Evolutionary conservation across 2,797 vertebrate genomes (phyloP), one percentile per base, ranked within the genome.

Genomic region (Esox lucius): DNA sequence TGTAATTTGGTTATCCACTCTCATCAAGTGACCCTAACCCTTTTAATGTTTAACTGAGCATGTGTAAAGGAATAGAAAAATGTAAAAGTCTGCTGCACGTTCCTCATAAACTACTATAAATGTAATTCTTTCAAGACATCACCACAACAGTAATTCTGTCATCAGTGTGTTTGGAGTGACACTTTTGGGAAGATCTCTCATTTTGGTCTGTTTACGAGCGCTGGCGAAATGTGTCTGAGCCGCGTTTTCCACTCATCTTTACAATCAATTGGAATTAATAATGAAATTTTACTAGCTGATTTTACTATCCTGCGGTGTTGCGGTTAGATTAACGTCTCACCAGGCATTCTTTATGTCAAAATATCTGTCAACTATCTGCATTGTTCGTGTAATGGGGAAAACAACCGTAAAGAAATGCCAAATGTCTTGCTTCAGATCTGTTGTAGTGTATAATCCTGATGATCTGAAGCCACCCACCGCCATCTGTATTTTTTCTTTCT

Each of bases 201-300:
- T 28, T 33, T 51, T 35, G 62, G 26, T 65, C 15, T 15, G 4
- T 70, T 70, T 70, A 70, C 8, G 26, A 49, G 68, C 16, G 2
- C 6, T 31, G 26, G 15, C 28, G 65, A 67, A 19, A 51, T 70
- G 46, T 22, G 76, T 79, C 0, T 68, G 71, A 82, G 81, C 0
- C 71, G 69, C 78, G 73, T 73, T 75, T 86, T 81, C 83, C 76
- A 83, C 24, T 80, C 31, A 83, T 77, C 82, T 84, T 81, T 72
- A 53, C 31, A 87, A 72, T 82, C 80, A 81, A 84, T 86, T 88
- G 82, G 71, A 86, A 15, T 48, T 70, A 64, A 74, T 87, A 86
- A 83, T 81, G 76, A 78, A 77, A 80, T 68, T 81, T 81, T 77
- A 84, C 87, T 83, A 80, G 81, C 80, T 75, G 83, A 67, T 80